Conservation (phyloP, 2,113 vertebrate species). For the Tychaedon coryphoeus region DNA sequence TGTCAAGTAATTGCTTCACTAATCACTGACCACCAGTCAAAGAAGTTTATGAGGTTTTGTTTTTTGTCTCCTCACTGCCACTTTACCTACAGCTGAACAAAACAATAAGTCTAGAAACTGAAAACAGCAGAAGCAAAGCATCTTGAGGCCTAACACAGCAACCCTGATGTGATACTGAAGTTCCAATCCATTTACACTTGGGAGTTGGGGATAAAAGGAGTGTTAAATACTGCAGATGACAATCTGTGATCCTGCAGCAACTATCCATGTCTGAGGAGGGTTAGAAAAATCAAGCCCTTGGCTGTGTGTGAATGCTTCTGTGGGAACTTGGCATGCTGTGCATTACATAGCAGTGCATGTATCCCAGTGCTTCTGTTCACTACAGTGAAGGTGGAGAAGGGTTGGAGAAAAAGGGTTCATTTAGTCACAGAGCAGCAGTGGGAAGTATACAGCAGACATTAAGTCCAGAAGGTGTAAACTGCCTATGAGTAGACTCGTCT, state of each 20-base stretch:
- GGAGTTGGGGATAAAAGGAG: not conserved
- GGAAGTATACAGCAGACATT: not conserved
- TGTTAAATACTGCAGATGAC: not conserved
- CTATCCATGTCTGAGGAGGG: not conserved
- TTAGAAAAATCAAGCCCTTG: not conserved
- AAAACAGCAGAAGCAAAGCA: not conserved
- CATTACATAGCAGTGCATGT: not conserved
- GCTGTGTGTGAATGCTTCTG: not conserved
- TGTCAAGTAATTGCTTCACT: not conserved
- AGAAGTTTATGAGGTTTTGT: not conserved
- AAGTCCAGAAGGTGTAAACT: not conserved
- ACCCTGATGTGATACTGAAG: not conserved
- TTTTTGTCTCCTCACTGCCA: not conserved
- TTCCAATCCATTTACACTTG: not conserved
- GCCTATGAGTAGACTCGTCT: not conserved
- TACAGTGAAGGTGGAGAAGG: not conserved
- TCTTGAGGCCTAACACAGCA: not conserved
- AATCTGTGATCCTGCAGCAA: not conserved
- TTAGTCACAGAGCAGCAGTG: not conserved
- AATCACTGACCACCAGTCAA: not conserved
- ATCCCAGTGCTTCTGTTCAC: not conserved
- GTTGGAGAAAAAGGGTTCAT: not conserved
- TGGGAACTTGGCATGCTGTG: not conserved
- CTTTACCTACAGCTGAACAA: not conserved
- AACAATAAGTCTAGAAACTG: not conserved